Base-by-base conservation (phyloP, 2,888 invertebrate genomes). In the Drosophila paranaensis region DNA sequence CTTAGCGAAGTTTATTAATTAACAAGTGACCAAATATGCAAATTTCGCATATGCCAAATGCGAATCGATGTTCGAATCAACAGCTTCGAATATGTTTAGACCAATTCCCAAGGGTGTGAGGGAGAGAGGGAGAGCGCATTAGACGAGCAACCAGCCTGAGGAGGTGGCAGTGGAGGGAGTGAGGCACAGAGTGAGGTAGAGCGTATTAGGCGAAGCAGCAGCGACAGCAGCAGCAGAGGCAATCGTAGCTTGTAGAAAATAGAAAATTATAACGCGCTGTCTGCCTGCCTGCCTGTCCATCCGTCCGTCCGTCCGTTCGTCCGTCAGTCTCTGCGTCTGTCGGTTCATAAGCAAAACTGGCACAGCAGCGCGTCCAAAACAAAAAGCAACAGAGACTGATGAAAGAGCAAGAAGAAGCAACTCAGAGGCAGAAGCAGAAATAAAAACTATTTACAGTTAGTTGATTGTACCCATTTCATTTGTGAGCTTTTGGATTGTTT, bases 21-120 rank as follows among this genome's bases (percentile, higher is more conserved):
- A 90, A 80, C 89, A 87, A 90, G 91, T 90, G 90, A 74, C 87
- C 82, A 88, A 88, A 90, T 90, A 90, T 90, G 91, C 91, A 90
- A 90, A 90, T 91, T 80, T 74, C 78, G 64, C 63, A 67, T 64
- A 40, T 55, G 57, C 50, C 70, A 67, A 77, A 73, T 81, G 81
- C 66, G 61, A 67, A 70, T 64, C 56, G 78, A 14, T 65, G 71
- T 81, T 79, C 65, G 71, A 65, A 65, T 62, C 61, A 77, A 75
- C 62, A 65, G 60, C 42, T 75, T 70, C 48, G 71, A 61, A 65
- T 53, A 50, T 57, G 58, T 50, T 64, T 45, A 25, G 13, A 46
- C 27, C 16, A 46, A 25, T 50, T 51, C 42, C 40, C 10, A n/a
- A 37, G 30, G 39, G 33, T 9, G 35, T 4, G 30, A 20, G 43